Evolutionary conservation across 1,140 invertebrate species (phyloP).

Genomic region (Nomia melanderi): DNA sequence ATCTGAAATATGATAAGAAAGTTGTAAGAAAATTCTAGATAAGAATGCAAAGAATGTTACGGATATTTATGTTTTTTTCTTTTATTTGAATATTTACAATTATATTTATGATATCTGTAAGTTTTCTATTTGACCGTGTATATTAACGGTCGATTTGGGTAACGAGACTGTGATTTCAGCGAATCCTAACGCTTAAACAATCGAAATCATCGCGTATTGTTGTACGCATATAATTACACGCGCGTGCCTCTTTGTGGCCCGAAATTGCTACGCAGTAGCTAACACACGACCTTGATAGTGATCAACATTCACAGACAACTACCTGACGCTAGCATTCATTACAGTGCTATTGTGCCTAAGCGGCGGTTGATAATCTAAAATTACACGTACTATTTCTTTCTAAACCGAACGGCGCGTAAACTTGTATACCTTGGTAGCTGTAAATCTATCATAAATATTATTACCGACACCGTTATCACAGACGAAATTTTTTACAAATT

Average conservation of each 20-base stretch:
- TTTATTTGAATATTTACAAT: too few species aligned
- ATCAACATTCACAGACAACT: conserved; percentile 37
- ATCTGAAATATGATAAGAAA: too few species aligned
- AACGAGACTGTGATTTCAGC: too few species aligned
- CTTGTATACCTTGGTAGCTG: background rate
- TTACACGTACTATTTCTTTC: background rate
- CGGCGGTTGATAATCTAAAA: background rate
- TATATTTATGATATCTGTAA: too few species aligned
- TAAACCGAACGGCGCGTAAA: background rate
- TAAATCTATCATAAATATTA: too few species aligned
- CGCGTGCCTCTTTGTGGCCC: conserved; percentile 1
- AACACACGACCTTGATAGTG: conserved; percentile 38
- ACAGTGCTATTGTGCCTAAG: background rate
- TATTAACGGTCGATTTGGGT: too few species aligned
- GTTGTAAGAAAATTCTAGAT: too few species aligned
- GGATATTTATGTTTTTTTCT: too few species aligned
- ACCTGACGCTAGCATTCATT: conserved; percentile 29
- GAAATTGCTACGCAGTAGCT: conserved; percentile 38
- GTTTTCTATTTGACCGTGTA: too few species aligned
- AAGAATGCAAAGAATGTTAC: too few species aligned
- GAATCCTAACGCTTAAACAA: background rate
- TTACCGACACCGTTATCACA: too few species aligned
- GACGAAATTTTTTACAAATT: too few species aligned
- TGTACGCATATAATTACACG: background rate
- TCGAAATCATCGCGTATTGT: background rate